Evolutionary conservation across 2,113 vertebrate species (phyloP).

Genomic region (Edolisoma coerulescens): DNA sequence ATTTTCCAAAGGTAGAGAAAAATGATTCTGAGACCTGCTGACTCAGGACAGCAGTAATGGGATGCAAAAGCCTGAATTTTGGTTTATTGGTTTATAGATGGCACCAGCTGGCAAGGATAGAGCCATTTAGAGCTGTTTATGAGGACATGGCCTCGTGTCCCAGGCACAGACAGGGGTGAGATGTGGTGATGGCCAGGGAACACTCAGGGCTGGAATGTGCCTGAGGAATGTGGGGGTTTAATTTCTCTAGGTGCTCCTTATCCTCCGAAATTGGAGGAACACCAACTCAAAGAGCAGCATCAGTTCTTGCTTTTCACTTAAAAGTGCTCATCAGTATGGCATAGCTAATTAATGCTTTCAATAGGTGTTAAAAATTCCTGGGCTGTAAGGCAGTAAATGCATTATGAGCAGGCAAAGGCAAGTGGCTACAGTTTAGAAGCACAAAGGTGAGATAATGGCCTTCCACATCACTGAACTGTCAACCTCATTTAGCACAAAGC

Average conservation of each 20-base stretch:
- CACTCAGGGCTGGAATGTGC: accelerated
- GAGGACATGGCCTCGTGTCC: neutral
- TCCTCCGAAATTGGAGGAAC: neutral
- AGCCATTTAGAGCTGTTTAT: neutral
- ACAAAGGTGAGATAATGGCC: constrained; percentile 88
- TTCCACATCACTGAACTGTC: constrained; percentile 84
- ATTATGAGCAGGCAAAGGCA: constrained; percentile 79
- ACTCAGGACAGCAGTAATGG: neutral
- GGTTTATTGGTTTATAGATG: neutral
- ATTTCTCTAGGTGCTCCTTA: neutral
- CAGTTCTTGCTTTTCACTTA: constrained; percentile 49
- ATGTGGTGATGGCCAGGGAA: too few relatives aligned
- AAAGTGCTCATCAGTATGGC: constrained; percentile 66
- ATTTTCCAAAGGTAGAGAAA: neutral
- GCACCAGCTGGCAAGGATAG: neutral
- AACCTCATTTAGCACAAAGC: constrained; percentile 77
- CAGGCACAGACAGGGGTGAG: neutral
- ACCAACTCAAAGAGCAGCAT: neutral
- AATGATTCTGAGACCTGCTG: constrained; percentile 11
- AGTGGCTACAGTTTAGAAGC: constrained; percentile 77
- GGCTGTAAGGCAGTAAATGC: constrained; percentile 75
- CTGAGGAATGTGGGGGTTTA: accelerated
- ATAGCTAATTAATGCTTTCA: constrained; percentile 64
- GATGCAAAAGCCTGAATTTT: neutral
- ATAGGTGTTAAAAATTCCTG: constrained; percentile 82